phyloP scores from a whole-genome alignment of 2,888 invertebrate species.

The Melinopterus prodromus region DNA sequence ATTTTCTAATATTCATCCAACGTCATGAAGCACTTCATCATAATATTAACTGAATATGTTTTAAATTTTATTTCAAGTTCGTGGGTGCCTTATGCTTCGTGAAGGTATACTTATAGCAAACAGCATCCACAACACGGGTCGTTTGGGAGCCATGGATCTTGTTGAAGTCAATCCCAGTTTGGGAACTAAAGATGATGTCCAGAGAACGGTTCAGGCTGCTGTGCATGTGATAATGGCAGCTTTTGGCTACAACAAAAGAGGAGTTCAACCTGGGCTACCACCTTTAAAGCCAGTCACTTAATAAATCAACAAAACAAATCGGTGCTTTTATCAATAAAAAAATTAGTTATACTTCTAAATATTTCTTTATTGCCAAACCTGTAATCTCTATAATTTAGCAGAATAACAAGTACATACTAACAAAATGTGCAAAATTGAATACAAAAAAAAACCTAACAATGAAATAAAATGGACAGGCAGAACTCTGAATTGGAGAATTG shows the following conservation, averaged over 20 bases:
- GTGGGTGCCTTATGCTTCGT: conserved; percentile 83
- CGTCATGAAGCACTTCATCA: neutral
- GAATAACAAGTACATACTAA: no score
- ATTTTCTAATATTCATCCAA: no score
- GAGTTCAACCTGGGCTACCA: neutral
- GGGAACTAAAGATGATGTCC: conserved; percentile 73
- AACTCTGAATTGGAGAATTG: no score
- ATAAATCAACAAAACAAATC: neutral
- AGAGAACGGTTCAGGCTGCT: conserved; percentile 78
- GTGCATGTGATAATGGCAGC: conserved; percentile 77
- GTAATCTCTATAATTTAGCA: no score
- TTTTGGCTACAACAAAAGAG: conserved; percentile 60
- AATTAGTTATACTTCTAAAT: no score
- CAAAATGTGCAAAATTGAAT: no score
- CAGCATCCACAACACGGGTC: conserved; percentile 74
- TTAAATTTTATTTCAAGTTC: conserved; percentile 63
- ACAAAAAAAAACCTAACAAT: no score
- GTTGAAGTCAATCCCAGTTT: conserved; percentile 92
- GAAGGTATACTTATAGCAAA: conserved; percentile 86
- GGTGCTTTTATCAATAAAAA: neutral
- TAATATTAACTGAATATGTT: conserved; percentile 21
- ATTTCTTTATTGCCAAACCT: no score
- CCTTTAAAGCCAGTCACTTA: neutral
- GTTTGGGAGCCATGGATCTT: conserved; percentile 83
- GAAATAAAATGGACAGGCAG: no score